Evolutionary conservation across 2,797 vertebrate genomes (phyloP).

Genomic region (Dromococcyx pavoninus): DNA sequence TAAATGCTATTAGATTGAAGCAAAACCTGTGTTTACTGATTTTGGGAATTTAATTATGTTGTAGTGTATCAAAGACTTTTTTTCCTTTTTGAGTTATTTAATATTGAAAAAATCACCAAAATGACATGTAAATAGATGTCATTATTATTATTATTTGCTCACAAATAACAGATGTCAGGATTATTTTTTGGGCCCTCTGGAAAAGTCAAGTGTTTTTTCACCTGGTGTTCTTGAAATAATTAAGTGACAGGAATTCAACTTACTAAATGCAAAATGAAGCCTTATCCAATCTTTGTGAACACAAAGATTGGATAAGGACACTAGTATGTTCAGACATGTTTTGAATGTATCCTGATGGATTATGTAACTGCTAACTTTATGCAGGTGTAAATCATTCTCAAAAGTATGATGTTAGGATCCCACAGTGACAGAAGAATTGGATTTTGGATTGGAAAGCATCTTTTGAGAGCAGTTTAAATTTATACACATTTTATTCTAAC

Average conservation of each 20-base stretch:
- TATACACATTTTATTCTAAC: too few relatives aligned
- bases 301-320: too few relatives aligned
- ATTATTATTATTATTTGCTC: not conserved
- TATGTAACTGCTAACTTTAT: too few relatives aligned
- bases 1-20: not conserved
- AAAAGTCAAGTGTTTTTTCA: slow-evolving; percentile 29
- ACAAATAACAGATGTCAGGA: not conserved
- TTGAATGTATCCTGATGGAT: too few relatives aligned
- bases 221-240: not conserved
- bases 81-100: not conserved
- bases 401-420: too few relatives aligned
- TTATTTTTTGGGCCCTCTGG: not conserved
- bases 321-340: too few relatives aligned
- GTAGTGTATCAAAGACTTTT: not conserved
- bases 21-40: not conserved
- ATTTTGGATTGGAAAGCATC: too few relatives aligned
- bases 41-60: not conserved
- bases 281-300: too few relatives aligned
- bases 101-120: not conserved
- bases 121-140: not conserved
- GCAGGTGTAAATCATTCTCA: too few relatives aligned
- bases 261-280: not conserved
- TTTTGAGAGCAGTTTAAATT: too few relatives aligned
- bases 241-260: slow-evolving; percentile 7
- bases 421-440: too few relatives aligned